phyloP scores from a whole-genome alignment of 2,797 vertebrate species.

The Manis crassicaudata region DNA sequence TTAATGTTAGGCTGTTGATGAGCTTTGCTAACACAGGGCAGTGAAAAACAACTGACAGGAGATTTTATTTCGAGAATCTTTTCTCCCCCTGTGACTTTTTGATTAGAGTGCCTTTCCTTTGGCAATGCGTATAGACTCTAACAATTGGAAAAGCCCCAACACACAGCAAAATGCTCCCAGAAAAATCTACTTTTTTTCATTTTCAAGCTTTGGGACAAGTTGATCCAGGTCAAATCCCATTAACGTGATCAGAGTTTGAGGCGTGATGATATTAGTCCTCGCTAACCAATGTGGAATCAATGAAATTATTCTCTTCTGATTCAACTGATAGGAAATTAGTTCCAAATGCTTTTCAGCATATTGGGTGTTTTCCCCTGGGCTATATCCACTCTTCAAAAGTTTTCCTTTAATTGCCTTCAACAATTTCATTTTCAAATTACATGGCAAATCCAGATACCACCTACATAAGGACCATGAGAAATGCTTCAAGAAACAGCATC shows the following conservation, averaged over 20 bases:
- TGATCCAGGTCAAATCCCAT: conserved; percentile 36
- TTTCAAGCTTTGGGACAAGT: conserved; percentile 49
- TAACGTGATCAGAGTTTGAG: conserved; percentile 54
- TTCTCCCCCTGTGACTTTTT: not conserved
- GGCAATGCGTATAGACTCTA: not conserved
- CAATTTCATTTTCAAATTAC: conserved; percentile 68
- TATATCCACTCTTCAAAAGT: conserved; percentile 51
- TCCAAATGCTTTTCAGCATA: conserved; percentile 52
- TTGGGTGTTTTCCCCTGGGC: not conserved
- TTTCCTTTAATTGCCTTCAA: conserved; percentile 58
- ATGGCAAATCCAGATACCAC: conserved; percentile 51
- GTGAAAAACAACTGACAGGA: conserved; percentile 31
- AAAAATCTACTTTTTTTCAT: conserved; percentile 37
- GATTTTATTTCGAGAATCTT: conserved; percentile 58
- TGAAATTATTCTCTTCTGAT: conserved; percentile 45
- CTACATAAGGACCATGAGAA: conserved; percentile 45
- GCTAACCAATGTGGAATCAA: conserved; percentile 58
- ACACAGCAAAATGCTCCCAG: conserved; percentile 38
- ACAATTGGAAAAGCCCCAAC: conserved; percentile 43
- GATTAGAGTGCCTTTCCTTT: conserved; percentile 48
- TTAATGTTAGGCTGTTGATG: conserved; percentile 52
- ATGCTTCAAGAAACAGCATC: conserved; percentile 3
- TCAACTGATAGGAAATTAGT: conserved; percentile 37
- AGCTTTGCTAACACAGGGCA: conserved; percentile 56
- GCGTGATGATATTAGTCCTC: conserved; percentile 58